phyloP scores from a whole-genome alignment of 2,113 vertebrate genomes.

The Sardina pilchardus region DNA sequence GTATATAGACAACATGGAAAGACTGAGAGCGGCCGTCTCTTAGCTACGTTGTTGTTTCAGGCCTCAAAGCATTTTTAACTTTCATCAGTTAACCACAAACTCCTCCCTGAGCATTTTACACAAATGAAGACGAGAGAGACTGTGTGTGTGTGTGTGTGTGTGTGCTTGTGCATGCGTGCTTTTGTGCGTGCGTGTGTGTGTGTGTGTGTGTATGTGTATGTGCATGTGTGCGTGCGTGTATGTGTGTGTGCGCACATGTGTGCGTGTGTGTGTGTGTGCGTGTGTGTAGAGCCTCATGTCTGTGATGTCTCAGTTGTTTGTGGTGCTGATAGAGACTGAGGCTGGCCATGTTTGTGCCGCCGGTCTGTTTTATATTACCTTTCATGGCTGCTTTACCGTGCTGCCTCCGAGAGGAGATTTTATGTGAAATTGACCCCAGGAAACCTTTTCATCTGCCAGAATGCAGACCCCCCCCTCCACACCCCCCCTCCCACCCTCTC shows the following conservation, averaged over 20 bases:
- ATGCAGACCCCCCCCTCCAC: constrained; percentile 37
- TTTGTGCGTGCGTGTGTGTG: neutral
- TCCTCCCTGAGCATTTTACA: constrained; percentile 12
- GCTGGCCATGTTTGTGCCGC: constrained; percentile 40
- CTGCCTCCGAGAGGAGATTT: constrained; percentile 57
- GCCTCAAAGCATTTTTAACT: constrained; percentile 18
- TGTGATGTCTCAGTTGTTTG: constrained; percentile 42
- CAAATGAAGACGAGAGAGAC: constrained; percentile 5
- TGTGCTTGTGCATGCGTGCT: neutral
- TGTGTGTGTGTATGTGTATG: neutral
- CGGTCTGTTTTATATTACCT: constrained; percentile 60
- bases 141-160: constrained; percentile 10
- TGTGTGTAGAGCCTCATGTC: constrained; percentile 20
- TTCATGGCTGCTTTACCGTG: constrained; percentile 53
- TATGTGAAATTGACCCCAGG: constrained; percentile 61
- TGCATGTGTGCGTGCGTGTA: neutral
- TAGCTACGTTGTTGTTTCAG: neutral
- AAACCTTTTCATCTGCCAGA: constrained; percentile 59
- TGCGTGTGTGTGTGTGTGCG: neutral
- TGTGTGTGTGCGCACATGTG: neutral
- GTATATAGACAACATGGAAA: neutral
- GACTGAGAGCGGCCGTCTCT: neutral
- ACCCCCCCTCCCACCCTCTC: neutral
- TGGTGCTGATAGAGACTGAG: constrained; percentile 47
- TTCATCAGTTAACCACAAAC: constrained; percentile 12